Percentiles rank a stretch among this genome's conserved stretches.
Conservation (phyloP, 1,140 invertebrate species). For the Odontomachus brunneus region DNA sequence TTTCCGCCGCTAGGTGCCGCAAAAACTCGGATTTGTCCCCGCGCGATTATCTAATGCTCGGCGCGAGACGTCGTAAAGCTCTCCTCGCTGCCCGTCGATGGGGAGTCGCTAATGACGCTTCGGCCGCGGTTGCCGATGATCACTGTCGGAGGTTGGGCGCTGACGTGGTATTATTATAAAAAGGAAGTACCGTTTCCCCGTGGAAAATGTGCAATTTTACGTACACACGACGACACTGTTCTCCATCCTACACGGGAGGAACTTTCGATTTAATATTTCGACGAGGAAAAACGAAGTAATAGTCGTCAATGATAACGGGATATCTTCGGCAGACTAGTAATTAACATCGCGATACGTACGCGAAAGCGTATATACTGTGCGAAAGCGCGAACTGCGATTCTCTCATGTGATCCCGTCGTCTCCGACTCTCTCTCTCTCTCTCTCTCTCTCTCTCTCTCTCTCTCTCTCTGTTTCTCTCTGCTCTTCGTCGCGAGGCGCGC, state of each 20-base stretch:
- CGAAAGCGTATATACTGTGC: conserved; percentile 1
- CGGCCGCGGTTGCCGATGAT: no score
- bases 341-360: conserved; percentile 22
- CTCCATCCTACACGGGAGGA: background rate
- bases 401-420: conserved; percentile 20
- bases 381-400: background rate
- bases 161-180: no score
- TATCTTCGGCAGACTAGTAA: background rate
- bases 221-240: background rate
- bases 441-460: no score
- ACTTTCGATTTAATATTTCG: background rate
- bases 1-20: background rate
- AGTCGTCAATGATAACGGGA: conserved; percentile 37
- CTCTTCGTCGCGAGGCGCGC: background rate
- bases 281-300: background rate
- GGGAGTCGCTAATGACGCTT: no score
- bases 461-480: no score
- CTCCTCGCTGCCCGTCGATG: background rate
- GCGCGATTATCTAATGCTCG: background rate
- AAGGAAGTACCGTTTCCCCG: no score
- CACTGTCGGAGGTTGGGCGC: no score
- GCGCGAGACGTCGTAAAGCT: background rate
- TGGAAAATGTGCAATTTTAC: no score
- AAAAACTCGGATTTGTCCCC: conserved; percentile 13
- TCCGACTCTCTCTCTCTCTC: no score